Conservation (phyloP, 37 sponge, comb jelly and placozoan species). For the Axinella damicornis region DNA sequence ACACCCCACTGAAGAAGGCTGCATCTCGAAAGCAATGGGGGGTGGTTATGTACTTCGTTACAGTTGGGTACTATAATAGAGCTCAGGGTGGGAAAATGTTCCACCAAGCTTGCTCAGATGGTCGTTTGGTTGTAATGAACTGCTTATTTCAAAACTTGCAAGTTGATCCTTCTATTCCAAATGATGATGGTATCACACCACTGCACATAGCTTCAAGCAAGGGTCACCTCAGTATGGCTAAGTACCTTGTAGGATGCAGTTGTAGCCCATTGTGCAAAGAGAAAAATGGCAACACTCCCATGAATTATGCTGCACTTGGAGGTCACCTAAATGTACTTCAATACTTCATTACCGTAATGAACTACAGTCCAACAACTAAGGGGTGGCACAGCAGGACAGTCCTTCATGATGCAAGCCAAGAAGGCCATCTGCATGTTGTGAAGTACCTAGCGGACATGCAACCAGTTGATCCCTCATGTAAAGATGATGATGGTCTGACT, state of each 20-base stretch:
- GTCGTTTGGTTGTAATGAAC: not conserved
- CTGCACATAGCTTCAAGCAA: conserved; percentile 25
- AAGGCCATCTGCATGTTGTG: not conserved
- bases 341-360: not conserved
- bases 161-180: not conserved
- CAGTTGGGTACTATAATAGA: not conserved
- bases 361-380: not conserved
- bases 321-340: conserved; percentile 19
- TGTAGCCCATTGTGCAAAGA: not conserved
- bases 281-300: not conserved
- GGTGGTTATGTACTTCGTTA: conserved; percentile 3
- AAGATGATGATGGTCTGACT: conserved; percentile 3
- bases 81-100: not conserved
- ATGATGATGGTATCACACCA: conserved; percentile 13
- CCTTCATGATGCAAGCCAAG: not conserved
- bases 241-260: not conserved
- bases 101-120: not conserved
- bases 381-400: not conserved
- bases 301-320: not conserved
- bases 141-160: not conserved
- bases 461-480: not conserved
- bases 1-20: conserved; percentile 8
- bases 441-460: not conserved
- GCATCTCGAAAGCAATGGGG: not conserved
- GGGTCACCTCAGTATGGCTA: conserved; percentile 9